Conservation (phyloP, 2,888 invertebrate genomes). For the Orchesella flavescens region DNA sequence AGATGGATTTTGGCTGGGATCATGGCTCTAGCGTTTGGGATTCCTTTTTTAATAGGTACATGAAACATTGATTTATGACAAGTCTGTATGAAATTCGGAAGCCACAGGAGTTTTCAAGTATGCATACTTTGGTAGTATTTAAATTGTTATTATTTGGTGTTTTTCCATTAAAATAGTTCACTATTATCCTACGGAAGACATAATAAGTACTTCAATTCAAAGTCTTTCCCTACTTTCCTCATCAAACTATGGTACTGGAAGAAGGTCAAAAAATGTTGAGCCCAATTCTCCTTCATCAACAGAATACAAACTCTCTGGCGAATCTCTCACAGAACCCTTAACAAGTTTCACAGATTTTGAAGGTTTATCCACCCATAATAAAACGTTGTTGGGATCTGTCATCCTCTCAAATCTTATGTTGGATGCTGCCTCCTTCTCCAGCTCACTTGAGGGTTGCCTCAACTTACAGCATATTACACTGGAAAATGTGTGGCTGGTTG, state of each 20-base stretch:
- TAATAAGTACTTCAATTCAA: not conserved
- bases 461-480: constrained; percentile 20
- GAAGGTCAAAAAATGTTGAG: not conserved
- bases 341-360: constrained; percentile 23
- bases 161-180: too few species aligned
- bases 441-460: constrained; percentile 17
- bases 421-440: constrained; percentile 36
- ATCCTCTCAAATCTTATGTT: constrained; percentile 32
- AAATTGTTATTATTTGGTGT: too few species aligned
- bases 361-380: not conserved
- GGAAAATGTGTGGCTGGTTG: constrained; percentile 34
- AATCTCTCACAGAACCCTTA: not conserved
- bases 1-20: constrained; percentile 10
- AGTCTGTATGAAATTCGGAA: not conserved
- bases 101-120: too few species aligned
- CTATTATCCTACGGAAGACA: too few species aligned
- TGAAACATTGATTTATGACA: not conserved
- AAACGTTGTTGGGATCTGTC: not conserved
- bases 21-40: not conserved
- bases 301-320: not conserved
- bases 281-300: not conserved
- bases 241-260: not conserved
- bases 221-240: not conserved
- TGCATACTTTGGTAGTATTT: too few species aligned
- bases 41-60: not conserved